Conservation (phyloP, 2,113 vertebrate species). For the Micronisus gabar region DNA sequence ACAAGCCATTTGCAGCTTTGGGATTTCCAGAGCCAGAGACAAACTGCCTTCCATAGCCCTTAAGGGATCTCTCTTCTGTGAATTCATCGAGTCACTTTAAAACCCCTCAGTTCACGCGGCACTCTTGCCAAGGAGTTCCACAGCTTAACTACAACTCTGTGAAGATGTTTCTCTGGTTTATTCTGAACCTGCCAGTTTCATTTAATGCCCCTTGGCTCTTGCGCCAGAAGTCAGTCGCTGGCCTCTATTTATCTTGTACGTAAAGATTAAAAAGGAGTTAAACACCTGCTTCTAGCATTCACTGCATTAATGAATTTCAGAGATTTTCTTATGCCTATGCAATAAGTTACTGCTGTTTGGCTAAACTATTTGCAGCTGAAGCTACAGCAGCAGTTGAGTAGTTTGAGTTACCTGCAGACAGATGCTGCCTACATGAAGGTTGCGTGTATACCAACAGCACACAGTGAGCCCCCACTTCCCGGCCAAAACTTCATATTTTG, state of each 20-base stretch:
- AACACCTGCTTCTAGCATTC: background rate
- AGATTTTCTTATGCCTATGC: background rate
- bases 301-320: background rate
- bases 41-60: background rate
- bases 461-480: fast-evolving
- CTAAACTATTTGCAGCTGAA: background rate
- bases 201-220: background rate
- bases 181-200: background rate
- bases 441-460: background rate
- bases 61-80: background rate
- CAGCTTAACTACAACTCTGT: background rate
- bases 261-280: background rate
- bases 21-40: background rate
- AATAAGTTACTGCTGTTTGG: background rate
- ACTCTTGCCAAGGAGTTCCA: background rate
- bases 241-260: background rate
- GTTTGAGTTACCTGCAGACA: background rate
- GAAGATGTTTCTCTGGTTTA: background rate
- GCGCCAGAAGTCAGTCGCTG: background rate
- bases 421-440: background rate
- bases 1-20: background rate
- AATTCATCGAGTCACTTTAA: background rate
- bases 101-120: background rate
- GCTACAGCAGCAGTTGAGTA: background rate
- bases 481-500: background rate